Percentiles rank a stretch among this genome's conserved stretches.
phyloP scores from a whole-genome alignment of 2,113 vertebrate species.

The Microtus oregoni region DNA sequence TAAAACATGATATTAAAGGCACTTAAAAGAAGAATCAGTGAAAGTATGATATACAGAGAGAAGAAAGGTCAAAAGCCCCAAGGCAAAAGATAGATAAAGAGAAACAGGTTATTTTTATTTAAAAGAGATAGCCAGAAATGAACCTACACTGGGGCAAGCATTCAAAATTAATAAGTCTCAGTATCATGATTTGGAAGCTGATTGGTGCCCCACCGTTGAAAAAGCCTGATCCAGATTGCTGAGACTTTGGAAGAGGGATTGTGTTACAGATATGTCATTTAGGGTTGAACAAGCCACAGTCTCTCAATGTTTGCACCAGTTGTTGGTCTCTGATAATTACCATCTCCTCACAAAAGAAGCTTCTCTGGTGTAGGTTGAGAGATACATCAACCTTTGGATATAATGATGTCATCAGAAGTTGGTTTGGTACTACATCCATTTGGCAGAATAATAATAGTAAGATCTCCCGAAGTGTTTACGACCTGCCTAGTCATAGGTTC shows the following conservation, averaged over 20 bases:
- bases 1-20: too few species aligned
- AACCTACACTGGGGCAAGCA: neutral
- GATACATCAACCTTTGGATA: neutral
- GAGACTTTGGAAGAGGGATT: neutral
- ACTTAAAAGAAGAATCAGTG: neutral
- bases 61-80: neutral
- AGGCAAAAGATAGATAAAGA: neutral
- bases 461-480: neutral
- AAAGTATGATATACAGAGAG: neutral
- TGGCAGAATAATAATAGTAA: neutral
- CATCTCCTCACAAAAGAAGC: neutral
- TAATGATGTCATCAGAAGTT: neutral
- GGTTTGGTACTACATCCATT: neutral
- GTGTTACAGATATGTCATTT: neutral
- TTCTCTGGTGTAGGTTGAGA: neutral
- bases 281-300: neutral
- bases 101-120: neutral
- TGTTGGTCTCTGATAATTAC: neutral
- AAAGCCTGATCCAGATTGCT: neutral
- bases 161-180: neutral
- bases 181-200: neutral
- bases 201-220: neutral
- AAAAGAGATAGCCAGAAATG: neutral
- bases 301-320: neutral
- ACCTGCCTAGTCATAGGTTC: neutral